Percentiles rank a stretch among this genome's conserved stretches.
phyloP scores from a whole-genome alignment of 2,797 vertebrate genomes.

The Chanos chanos region DNA sequence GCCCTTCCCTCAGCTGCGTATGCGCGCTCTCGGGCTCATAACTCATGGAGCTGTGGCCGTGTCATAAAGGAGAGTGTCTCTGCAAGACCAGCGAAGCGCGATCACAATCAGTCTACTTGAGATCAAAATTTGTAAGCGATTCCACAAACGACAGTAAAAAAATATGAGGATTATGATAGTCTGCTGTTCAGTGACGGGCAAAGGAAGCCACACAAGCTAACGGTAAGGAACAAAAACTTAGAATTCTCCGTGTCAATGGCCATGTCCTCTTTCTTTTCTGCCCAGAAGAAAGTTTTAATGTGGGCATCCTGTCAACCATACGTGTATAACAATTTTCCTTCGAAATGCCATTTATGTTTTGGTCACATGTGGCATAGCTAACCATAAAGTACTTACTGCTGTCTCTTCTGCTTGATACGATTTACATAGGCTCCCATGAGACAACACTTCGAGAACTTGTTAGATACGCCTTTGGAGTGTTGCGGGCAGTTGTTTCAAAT shows the following conservation, averaged over 20 bases:
- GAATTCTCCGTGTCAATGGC: not conserved
- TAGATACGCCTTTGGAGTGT: too few species aligned
- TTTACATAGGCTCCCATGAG: too few species aligned
- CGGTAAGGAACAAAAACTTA: constrained; percentile 3
- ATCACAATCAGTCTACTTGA: not conserved
- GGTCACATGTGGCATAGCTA: too few species aligned
- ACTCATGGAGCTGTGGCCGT: constrained; percentile 15
- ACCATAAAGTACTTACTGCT: too few species aligned
- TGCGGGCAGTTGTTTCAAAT: too few species aligned
- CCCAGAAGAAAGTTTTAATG: not conserved
- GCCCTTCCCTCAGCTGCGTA: constrained; percentile 40
- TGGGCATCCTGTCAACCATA: not conserved
- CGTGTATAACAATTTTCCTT: too few species aligned
- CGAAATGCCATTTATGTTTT: too few species aligned
- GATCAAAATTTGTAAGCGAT: not conserved
- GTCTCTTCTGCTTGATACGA: too few species aligned
- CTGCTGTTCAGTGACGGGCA: constrained; percentile 5
- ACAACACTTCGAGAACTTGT: too few species aligned
- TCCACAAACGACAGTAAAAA: not conserved
- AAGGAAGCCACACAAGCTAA: not conserved
- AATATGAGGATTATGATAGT: not conserved
- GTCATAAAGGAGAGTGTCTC: not conserved
- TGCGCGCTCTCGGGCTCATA: constrained; percentile 34
- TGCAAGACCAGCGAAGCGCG: not conserved
- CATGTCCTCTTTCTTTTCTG: too few species aligned